Conservation (phyloP, 23 tunicate species). For the Styela clava region DNA sequence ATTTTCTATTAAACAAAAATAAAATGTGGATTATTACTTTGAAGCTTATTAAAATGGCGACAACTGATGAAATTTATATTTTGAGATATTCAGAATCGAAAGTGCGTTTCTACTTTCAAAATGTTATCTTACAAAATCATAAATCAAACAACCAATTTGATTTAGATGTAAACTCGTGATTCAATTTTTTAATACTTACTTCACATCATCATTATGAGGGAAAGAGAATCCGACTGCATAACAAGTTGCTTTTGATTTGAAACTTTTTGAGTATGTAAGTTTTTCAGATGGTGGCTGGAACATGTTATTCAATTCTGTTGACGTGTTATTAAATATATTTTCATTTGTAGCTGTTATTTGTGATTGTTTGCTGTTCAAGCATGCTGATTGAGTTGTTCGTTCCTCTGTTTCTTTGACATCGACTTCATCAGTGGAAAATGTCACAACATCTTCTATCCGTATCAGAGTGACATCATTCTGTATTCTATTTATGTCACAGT, state of each 20-base stretch:
- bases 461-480: conserved; percentile 59
- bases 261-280: neutral
- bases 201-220: neutral
- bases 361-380: neutral
- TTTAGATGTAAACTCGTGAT: too few species aligned
- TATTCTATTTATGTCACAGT: conserved; percentile 19
- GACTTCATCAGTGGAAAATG: neutral
- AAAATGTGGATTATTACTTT: neutral
- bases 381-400: neutral
- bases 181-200: conserved; percentile 16
- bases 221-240: conserved; percentile 26
- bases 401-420: neutral
- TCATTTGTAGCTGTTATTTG: neutral
- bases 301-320: neutral
- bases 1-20: neutral
- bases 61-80: too few species aligned
- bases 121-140: too few species aligned
- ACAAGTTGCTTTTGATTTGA: conserved; percentile 25
- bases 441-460: conserved; percentile 22
- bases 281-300: conserved; percentile 18
- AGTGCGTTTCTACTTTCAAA: too few species aligned
- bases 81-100: too few species aligned
- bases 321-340: neutral
- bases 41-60: too few species aligned
- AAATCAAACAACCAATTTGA: too few species aligned